phyloP scores from a whole-genome alignment of 2,797 vertebrate genomes.

The Anabas testudineus region DNA sequence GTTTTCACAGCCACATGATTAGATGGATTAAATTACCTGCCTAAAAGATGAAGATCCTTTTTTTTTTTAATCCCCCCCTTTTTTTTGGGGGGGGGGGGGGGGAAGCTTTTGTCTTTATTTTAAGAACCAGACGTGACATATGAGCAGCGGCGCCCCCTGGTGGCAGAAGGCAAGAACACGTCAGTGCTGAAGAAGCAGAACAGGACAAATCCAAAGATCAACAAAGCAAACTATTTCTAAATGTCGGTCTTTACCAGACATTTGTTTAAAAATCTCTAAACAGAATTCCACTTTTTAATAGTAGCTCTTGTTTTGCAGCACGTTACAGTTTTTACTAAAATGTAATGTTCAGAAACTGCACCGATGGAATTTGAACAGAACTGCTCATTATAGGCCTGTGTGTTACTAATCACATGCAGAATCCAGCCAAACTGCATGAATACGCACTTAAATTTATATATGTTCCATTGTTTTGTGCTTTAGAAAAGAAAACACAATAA shows the following conservation, averaged over 20 bases:
- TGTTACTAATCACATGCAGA: too few relatives aligned
- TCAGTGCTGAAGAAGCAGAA: neutral
- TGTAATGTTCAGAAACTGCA: too few relatives aligned
- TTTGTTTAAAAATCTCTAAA: too few relatives aligned
- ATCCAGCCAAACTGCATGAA: neutral
- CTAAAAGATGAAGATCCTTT: neutral
- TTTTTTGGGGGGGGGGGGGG: too few relatives aligned
- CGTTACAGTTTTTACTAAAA: too few relatives aligned
- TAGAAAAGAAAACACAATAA: conserved; percentile 45
- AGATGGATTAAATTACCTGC: neutral
- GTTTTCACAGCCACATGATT: neutral
- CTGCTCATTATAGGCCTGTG: neutral
- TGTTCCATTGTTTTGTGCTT: neutral
- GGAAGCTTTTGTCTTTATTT: neutral
- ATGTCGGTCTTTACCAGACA: neutral
- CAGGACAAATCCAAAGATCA: too few relatives aligned
- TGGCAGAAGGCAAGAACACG: conserved; percentile 31
- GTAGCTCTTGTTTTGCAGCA: too few relatives aligned
- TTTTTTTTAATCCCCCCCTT: neutral
- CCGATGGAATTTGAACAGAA: neutral
- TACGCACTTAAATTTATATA: neutral
- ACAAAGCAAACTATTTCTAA: too few relatives aligned
- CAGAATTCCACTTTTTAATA: neutral
- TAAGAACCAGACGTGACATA: neutral
- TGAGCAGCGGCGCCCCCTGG: conserved; percentile 37